Conservation (phyloP, 1,140 invertebrate species). For the Habropoda laboriosa region DNA sequence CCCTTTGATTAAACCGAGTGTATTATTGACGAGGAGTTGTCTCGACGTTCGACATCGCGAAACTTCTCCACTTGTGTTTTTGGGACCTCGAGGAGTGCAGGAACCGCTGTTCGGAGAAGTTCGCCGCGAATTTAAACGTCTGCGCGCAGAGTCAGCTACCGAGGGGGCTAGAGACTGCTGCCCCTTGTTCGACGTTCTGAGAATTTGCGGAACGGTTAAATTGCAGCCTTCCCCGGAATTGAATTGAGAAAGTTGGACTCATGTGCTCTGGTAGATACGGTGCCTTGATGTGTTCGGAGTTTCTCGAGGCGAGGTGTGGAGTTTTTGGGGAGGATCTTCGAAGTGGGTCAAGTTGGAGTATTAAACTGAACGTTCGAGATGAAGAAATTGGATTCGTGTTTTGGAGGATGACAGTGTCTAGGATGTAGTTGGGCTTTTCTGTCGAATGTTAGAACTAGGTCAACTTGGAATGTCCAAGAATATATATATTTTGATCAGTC, state of each 20-base stretch:
- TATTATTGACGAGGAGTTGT: conserved; percentile 21
- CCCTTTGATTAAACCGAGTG: conserved; percentile 36
- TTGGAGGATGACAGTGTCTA: too few relatives aligned
- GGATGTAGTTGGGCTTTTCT: too few relatives aligned
- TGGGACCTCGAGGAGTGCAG: not conserved
- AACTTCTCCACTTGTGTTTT: not conserved
- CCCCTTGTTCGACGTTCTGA: not conserved
- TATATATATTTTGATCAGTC: too few relatives aligned
- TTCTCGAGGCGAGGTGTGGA: not conserved
- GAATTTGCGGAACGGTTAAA: not conserved
- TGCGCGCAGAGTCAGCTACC: too few relatives aligned
- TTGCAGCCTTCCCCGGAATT: not conserved
- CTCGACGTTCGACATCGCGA: not conserved
- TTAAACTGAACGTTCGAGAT: not conserved
- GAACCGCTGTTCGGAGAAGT: not conserved
- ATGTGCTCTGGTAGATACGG: not conserved
- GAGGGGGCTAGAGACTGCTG: too few relatives aligned
- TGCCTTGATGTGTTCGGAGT: not conserved
- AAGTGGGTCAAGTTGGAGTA: not conserved
- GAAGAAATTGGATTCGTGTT: too few relatives aligned
- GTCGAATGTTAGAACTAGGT: too few relatives aligned
- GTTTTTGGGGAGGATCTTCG: too few relatives aligned
- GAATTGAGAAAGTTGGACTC: not conserved
- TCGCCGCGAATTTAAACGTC: not conserved
- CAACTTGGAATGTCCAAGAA: too few relatives aligned